Evolutionary conservation across 1,140 invertebrate species (phyloP).

Genomic region (Harpegnathos saltator): DNA sequence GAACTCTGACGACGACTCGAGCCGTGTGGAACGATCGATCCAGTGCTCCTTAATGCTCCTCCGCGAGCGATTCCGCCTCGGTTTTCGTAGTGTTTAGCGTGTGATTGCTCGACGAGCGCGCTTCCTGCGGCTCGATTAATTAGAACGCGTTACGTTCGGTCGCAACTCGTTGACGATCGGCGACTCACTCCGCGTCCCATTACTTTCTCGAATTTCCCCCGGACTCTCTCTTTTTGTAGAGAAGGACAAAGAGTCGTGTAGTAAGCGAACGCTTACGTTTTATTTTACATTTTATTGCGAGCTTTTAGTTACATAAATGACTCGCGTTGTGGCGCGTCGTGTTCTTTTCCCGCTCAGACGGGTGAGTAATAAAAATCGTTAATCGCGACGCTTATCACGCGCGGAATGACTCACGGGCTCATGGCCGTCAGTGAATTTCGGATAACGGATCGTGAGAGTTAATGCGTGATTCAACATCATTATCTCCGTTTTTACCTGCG

Average conservation of each 20-base stretch:
- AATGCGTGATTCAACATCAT: constrained; percentile 35
- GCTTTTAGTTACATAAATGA: constrained; percentile 23
- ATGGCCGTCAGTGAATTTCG: constrained; percentile 2
- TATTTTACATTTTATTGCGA: constrained; percentile 22
- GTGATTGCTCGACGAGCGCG: constrained; percentile 1
- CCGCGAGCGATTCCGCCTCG: background rate
- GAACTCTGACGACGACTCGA: background rate
- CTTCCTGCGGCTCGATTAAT: too few species aligned
- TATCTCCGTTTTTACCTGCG: constrained; percentile 91
- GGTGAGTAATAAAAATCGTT: constrained; percentile 45
- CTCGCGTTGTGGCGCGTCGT: background rate
- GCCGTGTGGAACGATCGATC: constrained; percentile 10
- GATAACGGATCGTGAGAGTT: constrained; percentile 14
- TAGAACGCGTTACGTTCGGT: too few species aligned
- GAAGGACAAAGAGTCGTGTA: too few species aligned
- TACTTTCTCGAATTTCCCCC: too few species aligned
- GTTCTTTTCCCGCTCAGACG: background rate
- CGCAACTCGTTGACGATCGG: too few species aligned
- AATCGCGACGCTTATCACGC: constrained; percentile 48
- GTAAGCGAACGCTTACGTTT: background rate
- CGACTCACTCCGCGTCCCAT: too few species aligned
- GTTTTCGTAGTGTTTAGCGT: background rate
- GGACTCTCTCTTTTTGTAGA: too few species aligned
- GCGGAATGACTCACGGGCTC: constrained; percentile 14
- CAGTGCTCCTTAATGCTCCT: constrained; percentile 8